Evolutionary conservation across 2,113 vertebrate species (phyloP), one percentile per base, ranked within the genome.

Genomic region (Colossoma macropomum): DNA sequence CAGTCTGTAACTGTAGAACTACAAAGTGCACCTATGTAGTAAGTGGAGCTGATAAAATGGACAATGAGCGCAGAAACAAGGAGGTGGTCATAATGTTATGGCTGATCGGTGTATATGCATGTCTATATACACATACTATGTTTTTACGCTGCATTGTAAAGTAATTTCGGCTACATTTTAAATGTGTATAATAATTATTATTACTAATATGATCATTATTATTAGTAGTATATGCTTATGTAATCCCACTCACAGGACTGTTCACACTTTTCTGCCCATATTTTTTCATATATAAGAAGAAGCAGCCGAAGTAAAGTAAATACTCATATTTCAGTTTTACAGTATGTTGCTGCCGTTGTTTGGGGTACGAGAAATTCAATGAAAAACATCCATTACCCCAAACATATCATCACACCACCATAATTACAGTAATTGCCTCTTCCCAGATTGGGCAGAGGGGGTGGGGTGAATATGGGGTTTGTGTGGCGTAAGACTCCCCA

Each of bases 391-490:
- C 86, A 85, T 89, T 83, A 86, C 63, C 78, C 87, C 87, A 81
- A 92, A 87, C 89, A 82, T 89, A 63, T 90, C 89, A 92, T 94
- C 92, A 93, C 89, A 83, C 81, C 73, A 87, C 79, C 82, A 77
- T 84, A 90, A 94, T 90, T 82, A 93, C 92, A 85, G 85, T 92
- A 93, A 95, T 94, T 90, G 91, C 87, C 85, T 90, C 89, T 91
- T 85, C 86, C 82, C 89, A 87, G 83, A 88, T 85, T 90, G 89
- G 85, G 90, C 69, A 79, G 75, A 86, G 52, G 83, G 91, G 85
- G 16, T 74, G 45, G 45, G 88, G 90, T 89, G 90, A 93, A 89
- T 89, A 89, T 80, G 89, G 78, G 86, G 87, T 91, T 90, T 88
- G 89, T 81, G 89, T 91, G 83, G 83, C 84, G 83, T 82, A 88